Base-by-base conservation (phyloP, 2,888 invertebrate species). In the Pristionchus fissidentatus region DNA sequence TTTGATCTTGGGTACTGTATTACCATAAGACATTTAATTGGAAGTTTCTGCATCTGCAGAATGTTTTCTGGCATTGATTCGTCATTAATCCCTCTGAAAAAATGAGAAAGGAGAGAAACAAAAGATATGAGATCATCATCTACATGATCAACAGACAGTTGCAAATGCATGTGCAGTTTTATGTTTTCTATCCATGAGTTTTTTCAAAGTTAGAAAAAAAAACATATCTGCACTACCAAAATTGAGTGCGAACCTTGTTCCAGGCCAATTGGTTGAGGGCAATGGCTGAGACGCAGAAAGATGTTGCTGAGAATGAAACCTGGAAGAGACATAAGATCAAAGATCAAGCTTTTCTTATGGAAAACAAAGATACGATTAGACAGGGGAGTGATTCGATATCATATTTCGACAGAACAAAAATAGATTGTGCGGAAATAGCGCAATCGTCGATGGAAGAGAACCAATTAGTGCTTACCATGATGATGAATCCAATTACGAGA, bases 401-500 rank as follows among this genome's bases (percentile, higher is more conserved):
- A n/a, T n/a, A n/a, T n/a, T n/a, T n/a, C n/a, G n/a, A n/a, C n/a
- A n/a, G n/a, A n/a, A n/a, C n/a, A n/a, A n/a, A n/a, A n/a, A n/a
- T n/a, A n/a, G n/a, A n/a, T n/a, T n/a, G n/a, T n/a, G n/a, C n/a
- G n/a, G n/a, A n/a, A n/a, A n/a, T n/a, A n/a, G n/a, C n/a, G 52
- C 19, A 19, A 49, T 19, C 52, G 52, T 49, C 52, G n/a, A 15
- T 49, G 10, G 10, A 49, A 49, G 19, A 49, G 19, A 15, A 15
- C 19, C 10, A 49, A 49, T 15, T 15, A 15, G 10, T 19, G 22
- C 41, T 22, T n/a, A 87, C 87, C 92, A 92, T 92, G 57, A 92
- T 92, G 19, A 86, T 85, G 85, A 92, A 92, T 13, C 92, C 92
- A 70, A 92, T 88, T 41, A 88, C 87, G 29, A 92, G 82, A 60